phyloP scores from a whole-genome alignment of 2,797 vertebrate species.

The Ptychobarbus kaznakovi region DNA sequence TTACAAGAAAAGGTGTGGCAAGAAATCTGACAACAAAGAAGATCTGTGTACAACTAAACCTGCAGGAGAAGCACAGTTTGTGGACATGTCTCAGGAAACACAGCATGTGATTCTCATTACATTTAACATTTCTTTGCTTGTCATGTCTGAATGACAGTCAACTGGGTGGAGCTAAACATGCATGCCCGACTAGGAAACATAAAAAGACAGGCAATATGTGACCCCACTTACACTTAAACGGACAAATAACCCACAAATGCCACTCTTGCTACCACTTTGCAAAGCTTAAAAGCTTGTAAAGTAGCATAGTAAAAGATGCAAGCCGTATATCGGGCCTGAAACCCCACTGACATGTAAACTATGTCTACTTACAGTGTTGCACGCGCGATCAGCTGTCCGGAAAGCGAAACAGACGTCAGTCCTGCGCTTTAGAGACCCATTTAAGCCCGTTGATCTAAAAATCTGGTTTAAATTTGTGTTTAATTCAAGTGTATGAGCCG shows the following conservation, averaged over 20 bases:
- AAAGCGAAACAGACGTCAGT: background rate
- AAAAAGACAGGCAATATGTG: background rate
- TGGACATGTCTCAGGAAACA: background rate
- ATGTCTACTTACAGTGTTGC: constrained; percentile 52
- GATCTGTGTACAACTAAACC: background rate
- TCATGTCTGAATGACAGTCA: background rate
- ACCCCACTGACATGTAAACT: constrained; percentile 12
- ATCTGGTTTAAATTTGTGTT: background rate
- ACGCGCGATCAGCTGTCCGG: constrained; percentile 27
- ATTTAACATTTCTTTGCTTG: background rate
- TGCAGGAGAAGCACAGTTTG: background rate
- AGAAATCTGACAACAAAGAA: background rate
- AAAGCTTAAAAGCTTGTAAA: background rate
- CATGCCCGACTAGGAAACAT: constrained; percentile 4
- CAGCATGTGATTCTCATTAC: background rate
- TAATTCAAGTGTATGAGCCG: background rate
- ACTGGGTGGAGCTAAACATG: constrained; percentile 49
- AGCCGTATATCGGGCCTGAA: background rate
- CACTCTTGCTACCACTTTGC: background rate
- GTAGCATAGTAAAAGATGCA: background rate
- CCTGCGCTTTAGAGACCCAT: constrained; percentile 20
- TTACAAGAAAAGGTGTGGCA: constrained; percentile 44
- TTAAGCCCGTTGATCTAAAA: background rate
- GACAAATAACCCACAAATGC: background rate
- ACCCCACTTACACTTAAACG: background rate